These are phyloP conservation scores for Campylomormyrus numenius DNA, from an alignment of 2,113 vertebrate genomes.

Conservation along the genomic window DNA sequence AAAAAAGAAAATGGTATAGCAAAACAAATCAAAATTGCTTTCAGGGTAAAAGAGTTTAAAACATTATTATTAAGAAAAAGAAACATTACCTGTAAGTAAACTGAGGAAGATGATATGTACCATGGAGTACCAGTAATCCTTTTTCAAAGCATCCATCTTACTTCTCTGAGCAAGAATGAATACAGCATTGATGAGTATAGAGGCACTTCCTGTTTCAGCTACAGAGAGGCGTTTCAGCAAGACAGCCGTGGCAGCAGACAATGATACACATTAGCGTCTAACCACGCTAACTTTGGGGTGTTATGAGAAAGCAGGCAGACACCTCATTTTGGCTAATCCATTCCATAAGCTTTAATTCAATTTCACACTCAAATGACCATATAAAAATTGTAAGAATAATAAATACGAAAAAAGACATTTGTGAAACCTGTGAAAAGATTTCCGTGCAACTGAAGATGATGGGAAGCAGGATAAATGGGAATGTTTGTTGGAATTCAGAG, in stretches of 20 bases:
- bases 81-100: slow-evolving; percentile 61
- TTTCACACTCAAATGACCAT: background rate
- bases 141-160: slow-evolving; percentile 66
- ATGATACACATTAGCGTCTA: background rate
- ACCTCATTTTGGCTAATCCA: background rate
- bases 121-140: slow-evolving; percentile 60
- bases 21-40: background rate
- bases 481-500: background rate
- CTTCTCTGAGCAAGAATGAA: slow-evolving; percentile 59
- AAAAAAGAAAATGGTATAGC: background rate
- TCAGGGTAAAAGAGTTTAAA: background rate
- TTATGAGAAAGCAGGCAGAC: background rate
- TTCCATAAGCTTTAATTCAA: slow-evolving; percentile 37
- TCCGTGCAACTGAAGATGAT: background rate
- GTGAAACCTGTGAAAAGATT: background rate
- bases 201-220: slow-evolving; percentile 51
- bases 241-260: background rate
- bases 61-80: background rate
- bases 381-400: slow-evolving; percentile 31
- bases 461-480: background rate
- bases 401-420: background rate
- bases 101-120: slow-evolving; percentile 58
- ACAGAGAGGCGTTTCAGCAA: slow-evolving; percentile 34
- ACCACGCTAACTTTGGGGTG: background rate
- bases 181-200: slow-evolving; percentile 62